Evolutionary conservation across 2,888 invertebrate species (phyloP).

Genomic region (Meliscaeva auricollis): DNA sequence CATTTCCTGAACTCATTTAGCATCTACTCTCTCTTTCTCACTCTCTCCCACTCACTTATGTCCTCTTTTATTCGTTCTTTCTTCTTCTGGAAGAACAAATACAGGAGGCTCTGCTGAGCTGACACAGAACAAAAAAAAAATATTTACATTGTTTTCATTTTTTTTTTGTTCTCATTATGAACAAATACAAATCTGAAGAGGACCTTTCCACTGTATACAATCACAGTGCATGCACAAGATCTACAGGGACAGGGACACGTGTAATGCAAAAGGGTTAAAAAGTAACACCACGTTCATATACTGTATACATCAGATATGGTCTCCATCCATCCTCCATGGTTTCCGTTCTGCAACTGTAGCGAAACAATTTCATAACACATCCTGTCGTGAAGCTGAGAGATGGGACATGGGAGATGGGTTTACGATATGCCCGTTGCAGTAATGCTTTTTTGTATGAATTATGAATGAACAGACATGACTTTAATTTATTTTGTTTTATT

Average conservation of each 20-base stretch:
- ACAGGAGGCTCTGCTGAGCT: not conserved
- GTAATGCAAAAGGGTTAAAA: slow-evolving; percentile 37
- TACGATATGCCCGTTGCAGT: no score
- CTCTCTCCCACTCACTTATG: not conserved
- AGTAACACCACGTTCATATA: slow-evolving; percentile 20
- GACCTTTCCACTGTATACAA: slow-evolving; percentile 33
- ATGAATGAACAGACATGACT: not conserved
- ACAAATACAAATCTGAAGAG: slow-evolving; percentile 36
- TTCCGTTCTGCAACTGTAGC: slow-evolving; percentile 52
- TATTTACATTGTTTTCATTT: slow-evolving; percentile 60
- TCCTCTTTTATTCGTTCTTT: not conserved
- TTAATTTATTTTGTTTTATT: not conserved
- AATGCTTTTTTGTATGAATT: not conserved
- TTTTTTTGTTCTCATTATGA: slow-evolving; percentile 51
- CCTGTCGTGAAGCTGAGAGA: not conserved
- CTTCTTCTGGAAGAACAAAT: slow-evolving; percentile 20
- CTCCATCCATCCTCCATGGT: no score
- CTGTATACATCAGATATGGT: slow-evolving; percentile 42
- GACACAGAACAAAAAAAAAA: slow-evolving; percentile 35
- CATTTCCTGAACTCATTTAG: slow-evolving; percentile 70
- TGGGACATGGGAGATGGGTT: not conserved
- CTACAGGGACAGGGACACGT: slow-evolving; percentile 20
- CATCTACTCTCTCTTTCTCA: not conserved
- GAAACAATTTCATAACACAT: slow-evolving; percentile 53
- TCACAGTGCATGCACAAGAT: not conserved